Conservation (phyloP, 2,113 vertebrate genomes). For the Eublepharis macularius region DNA sequence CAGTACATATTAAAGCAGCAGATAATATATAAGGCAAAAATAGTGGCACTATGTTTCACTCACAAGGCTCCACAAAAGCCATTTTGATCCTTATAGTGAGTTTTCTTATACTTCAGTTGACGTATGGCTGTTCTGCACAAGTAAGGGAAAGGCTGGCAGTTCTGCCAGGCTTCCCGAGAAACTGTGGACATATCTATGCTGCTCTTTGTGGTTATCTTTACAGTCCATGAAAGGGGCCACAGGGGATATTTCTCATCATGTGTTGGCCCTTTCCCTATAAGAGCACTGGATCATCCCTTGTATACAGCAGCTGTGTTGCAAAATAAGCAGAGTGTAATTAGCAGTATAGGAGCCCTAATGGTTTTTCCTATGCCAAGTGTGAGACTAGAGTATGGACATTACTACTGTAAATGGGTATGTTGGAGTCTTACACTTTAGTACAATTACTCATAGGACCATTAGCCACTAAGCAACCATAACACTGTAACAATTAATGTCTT, state of each 20-base stretch:
- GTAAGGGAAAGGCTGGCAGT: not conserved
- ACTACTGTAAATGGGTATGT: not conserved
- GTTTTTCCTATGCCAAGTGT: not conserved
- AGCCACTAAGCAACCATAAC: not conserved
- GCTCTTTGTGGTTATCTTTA: not conserved
- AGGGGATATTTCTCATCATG: not conserved
- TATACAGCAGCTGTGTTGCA: not conserved
- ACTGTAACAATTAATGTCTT: not conserved
- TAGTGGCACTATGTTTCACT: not conserved
- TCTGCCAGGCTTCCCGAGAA: not conserved
- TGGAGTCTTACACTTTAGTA: not conserved
- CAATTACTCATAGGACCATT: not conserved
- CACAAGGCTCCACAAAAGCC: not conserved
- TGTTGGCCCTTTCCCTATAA: not conserved
- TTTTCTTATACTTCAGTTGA: not conserved
- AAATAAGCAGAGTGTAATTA: not conserved
- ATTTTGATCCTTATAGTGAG: not conserved
- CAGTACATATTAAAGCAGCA: no score
- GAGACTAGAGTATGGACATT: not conserved
- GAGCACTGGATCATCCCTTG: not conserved
- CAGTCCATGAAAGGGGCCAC: not conserved
- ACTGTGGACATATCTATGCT: not conserved
- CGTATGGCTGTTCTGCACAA: not conserved
- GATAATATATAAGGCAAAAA: no score
- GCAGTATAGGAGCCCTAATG: not conserved